Base-by-base conservation (phyloP, 2,888 invertebrate species). In the Mactromeris polynyma region DNA sequence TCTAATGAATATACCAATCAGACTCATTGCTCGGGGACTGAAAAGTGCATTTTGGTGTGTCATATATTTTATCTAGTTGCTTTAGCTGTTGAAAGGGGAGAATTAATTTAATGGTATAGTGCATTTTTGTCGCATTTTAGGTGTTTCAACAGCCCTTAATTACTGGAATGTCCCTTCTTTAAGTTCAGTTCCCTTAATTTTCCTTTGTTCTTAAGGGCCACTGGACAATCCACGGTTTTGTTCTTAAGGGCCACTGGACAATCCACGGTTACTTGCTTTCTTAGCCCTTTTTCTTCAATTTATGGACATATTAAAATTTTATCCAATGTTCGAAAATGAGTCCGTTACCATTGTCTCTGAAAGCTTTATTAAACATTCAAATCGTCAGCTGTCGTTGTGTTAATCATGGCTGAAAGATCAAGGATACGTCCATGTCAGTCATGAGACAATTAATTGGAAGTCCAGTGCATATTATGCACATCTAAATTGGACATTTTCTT, bases 401-500 rank as follows among this genome's bases (percentile, higher is more conserved):
- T 40, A 79, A 40, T 46, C 40, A 46, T 42, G 79, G 46, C 42
- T 42, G 79, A 79, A 79, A 79, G 79, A 79, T 40, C 40, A 46
- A 42, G 79, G 46, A n/a, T 46, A 79, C 26, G 21, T 40, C 21
- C n/a, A 19, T 26, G 42, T 79, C 79, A 42, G 42, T 40, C 40
- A 26, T 40, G 40, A 21, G 31, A 77, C 69, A 51, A 83, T 42
- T 51, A 77, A 83, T 31, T 46, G 58, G 33, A 21, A n/a, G 79
- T 85, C 79, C 58, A 80, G 26, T 80, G 79, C 79, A 79, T 58
- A 79, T 79, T 33, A 51, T 78, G 85, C 79, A 78, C 58, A 81
- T 64, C 64, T 85, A 81, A 58, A 85, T 85, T 85, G 58, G 64
- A 58, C 46, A 81, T 81, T 85, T 81, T 40, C 64, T 80, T 64